A percentile compares a stretch with the other conserved stretches of the same genome.
phyloP scores from a whole-genome alignment of 2,888 invertebrate genomes.

The Odiellus spinosus region DNA sequence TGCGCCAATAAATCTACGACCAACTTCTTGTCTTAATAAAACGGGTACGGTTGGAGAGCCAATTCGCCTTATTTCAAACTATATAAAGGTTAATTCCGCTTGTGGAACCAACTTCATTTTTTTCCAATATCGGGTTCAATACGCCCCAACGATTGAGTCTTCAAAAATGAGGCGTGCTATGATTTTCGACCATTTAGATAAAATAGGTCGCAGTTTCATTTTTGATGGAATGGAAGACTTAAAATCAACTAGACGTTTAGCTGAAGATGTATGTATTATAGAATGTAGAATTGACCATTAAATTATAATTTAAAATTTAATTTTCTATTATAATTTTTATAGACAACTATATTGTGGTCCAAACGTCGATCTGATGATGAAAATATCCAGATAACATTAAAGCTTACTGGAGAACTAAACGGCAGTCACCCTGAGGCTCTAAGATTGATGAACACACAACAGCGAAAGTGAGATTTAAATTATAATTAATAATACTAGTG shows the following conservation, averaged over 20 bases:
- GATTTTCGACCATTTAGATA: conserved; percentile 25
- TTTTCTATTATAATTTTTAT: too few species aligned
- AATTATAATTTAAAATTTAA: too few species aligned
- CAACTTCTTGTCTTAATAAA: too few species aligned
- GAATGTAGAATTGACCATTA: too few species aligned
- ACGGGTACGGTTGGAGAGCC: conserved; percentile 8
- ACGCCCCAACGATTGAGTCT: conserved; percentile 28
- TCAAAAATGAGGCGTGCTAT: conserved; percentile 25
- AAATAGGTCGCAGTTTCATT: conserved; percentile 9
- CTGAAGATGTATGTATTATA: conserved; percentile 8
- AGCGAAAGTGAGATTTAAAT: conserved; percentile 19
- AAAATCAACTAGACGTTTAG: conserved; percentile 8
- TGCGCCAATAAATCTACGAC: too few species aligned
- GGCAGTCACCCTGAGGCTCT: conserved; percentile 24
- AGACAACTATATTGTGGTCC: background rate
- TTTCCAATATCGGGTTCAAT: conserved; percentile 30
- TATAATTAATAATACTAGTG: too few species aligned
- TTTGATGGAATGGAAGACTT: conserved; percentile 20
- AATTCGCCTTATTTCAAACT: conserved; percentile 22
- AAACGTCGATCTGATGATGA: conserved; percentile 12
- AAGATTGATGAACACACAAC: conserved; percentile 24
- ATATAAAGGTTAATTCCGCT: conserved; percentile 25
- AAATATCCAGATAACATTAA: conserved; percentile 22
- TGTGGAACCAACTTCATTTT: conserved; percentile 19
- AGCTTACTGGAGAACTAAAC: conserved; percentile 21